phyloP scores from a whole-genome alignment of 2,888 invertebrate species.

The Hermaeophaga mercurialis region DNA sequence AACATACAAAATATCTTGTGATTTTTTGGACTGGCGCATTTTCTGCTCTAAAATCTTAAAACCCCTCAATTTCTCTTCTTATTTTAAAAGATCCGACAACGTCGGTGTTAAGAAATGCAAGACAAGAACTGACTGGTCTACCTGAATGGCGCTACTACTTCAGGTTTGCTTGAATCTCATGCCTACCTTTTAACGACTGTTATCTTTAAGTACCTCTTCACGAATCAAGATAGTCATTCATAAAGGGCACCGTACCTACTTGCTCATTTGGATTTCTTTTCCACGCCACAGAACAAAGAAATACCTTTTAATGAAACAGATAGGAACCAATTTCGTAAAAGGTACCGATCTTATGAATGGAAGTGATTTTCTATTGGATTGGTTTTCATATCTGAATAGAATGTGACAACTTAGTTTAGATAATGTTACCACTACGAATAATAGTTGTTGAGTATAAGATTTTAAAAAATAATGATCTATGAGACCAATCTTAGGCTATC shows the following conservation, averaged over 20 bases:
- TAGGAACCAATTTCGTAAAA: background rate
- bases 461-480: too few species aligned
- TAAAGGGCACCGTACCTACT: constrained; percentile 17
- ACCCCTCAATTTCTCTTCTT: too few species aligned
- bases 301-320: background rate
- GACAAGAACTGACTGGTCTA: constrained; percentile 43
- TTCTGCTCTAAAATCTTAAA: background rate
- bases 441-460: too few species aligned
- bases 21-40: too few species aligned
- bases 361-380: too few species aligned
- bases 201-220: constrained; percentile 28
- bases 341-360: background rate
- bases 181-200: constrained; percentile 31
- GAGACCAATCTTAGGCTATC: too few species aligned
- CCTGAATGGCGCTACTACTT: constrained; percentile 42
- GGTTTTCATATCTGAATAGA: too few species aligned
- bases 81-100: constrained; percentile 18
- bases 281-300: background rate
- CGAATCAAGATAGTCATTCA: constrained; percentile 27
- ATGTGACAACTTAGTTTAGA: too few species aligned
- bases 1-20: too few species aligned
- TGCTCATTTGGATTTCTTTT: constrained; percentile 24
- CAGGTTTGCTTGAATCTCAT: constrained; percentile 33
- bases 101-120: constrained; percentile 42
- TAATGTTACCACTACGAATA: too few species aligned